Conservation (phyloP, 2,797 vertebrate species). For the Helarctos malayanus region DNA sequence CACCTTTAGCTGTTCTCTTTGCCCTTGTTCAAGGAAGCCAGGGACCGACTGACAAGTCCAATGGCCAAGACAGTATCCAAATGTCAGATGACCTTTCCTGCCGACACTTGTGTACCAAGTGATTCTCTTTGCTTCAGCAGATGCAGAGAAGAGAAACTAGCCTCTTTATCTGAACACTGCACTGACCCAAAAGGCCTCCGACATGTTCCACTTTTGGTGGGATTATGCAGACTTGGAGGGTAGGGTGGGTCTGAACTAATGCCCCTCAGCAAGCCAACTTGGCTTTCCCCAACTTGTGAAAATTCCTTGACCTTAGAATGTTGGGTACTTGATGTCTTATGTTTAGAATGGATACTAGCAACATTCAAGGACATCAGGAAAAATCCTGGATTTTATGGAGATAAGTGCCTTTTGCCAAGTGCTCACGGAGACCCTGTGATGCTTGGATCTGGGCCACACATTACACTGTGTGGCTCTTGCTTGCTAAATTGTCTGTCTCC, state of each 20-base stretch:
- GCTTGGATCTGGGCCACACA: background rate
- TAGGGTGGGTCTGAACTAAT: background rate
- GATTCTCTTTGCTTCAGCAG: background rate
- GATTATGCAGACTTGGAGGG: background rate
- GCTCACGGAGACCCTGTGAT: background rate
- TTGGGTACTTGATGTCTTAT: background rate
- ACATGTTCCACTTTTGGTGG: background rate
- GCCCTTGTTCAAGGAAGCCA: slow-evolving; percentile 4
- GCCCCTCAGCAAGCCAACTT: background rate
- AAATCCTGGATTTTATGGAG: background rate
- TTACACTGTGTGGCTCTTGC: background rate
- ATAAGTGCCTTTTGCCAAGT: background rate
- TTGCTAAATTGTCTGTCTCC: background rate
- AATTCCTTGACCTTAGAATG: background rate
- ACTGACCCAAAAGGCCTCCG: background rate
- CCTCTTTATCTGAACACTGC: background rate
- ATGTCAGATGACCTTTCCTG: background rate
- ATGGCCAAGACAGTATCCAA: background rate
- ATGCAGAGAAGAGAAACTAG: slow-evolving; percentile 15
- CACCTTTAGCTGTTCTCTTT: slow-evolving; percentile 46
- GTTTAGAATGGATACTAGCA: background rate
- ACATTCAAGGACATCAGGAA: slow-evolving; percentile 3
- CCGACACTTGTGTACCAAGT: background rate
- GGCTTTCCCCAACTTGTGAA: background rate
- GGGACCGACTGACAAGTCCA: background rate